Base-by-base conservation (phyloP, 2,888 invertebrate species). In the Ethmia dodecea region DNA sequence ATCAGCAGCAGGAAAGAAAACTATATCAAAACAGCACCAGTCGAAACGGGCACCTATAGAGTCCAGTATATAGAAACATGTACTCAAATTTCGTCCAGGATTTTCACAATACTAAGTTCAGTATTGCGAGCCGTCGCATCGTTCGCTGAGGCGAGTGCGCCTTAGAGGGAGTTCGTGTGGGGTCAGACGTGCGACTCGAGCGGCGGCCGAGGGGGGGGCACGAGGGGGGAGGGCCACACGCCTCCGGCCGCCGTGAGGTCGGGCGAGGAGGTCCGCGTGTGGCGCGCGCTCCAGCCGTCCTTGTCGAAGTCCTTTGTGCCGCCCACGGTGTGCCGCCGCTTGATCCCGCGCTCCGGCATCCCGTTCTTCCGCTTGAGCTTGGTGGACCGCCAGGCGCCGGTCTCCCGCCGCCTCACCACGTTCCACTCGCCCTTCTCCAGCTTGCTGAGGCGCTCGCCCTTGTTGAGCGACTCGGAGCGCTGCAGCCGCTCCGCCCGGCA, bases 251-350 rank as follows among this genome's bases (percentile, higher is more conserved):
- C 76, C 56, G 84, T 60, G 58, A 89, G 79, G 86, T 89, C 88
- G 55, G 89, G 84, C 74, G 89, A 77, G 52, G 89, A 83, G 51
- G 88, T 88, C 78, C 89, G 74, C 80, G 89, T 79, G 83, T 87
- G 80, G 47, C 89, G 73, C 76, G 88, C 83, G 77, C 87, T 71
- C 89, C 89, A 78, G 63, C 86, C 87, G 87, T 87, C 89, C 87
- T 86, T 86, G 70, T 86, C 86, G 71, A 87, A 93, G 77, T 96
- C 96, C 76, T 95, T 94, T n/a, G 94, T 94, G 35, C 97, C 96
- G 43, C 96, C 96, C 5, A 97, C 96, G 0, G 97, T 97, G 80
- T 97, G 96, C 15, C 97, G 88, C 27, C 97, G 89, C 76, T 95
- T 95, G 59, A 95, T 94, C 44, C 94, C 93, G 47, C 92, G 84